Conservation (phyloP, 2,888 invertebrate genomes). For the Drosophila nr. medialis region DNA sequence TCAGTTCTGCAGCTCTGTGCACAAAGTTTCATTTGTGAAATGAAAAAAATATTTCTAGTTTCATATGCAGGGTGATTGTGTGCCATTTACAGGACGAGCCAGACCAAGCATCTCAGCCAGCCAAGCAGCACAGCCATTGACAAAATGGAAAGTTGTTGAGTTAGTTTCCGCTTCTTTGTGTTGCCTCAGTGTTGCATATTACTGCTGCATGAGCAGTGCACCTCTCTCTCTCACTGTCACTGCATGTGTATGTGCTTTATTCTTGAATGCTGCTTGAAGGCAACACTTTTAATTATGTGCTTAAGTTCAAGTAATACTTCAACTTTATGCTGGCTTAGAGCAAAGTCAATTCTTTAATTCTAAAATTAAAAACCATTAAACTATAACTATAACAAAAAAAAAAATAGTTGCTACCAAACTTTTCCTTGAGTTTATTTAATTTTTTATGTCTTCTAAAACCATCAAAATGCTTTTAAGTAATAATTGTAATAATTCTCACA, state of each 20-base stretch:
- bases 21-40: constrained; percentile 79
- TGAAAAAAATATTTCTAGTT: constrained; percentile 74
- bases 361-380: constrained; percentile 7
- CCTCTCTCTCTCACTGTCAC: not conserved
- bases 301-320: constrained; percentile 18
- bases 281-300: constrained; percentile 64
- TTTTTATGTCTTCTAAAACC: not conserved
- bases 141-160: constrained; percentile 79
- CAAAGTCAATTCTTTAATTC: constrained; percentile 23
- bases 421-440: not conserved
- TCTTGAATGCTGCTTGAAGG: constrained; percentile 15
- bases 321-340: constrained; percentile 3
- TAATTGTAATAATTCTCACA: not conserved
- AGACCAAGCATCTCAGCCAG: constrained; percentile 28
- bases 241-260: constrained; percentile 14
- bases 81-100: constrained; percentile 63
- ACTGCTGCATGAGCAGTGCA: not conserved
- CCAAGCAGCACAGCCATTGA: constrained; percentile 61
- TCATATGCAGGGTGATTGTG: constrained; percentile 68
- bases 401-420: not conserved
- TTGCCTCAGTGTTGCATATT: constrained; percentile 27
- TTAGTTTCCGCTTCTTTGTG: constrained; percentile 64
- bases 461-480: not conserved
- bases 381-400: not conserved
- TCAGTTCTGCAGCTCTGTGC: constrained; percentile 53